Conservation (phyloP, 1,140 invertebrate species). For the Scylla paramamosain region DNA sequence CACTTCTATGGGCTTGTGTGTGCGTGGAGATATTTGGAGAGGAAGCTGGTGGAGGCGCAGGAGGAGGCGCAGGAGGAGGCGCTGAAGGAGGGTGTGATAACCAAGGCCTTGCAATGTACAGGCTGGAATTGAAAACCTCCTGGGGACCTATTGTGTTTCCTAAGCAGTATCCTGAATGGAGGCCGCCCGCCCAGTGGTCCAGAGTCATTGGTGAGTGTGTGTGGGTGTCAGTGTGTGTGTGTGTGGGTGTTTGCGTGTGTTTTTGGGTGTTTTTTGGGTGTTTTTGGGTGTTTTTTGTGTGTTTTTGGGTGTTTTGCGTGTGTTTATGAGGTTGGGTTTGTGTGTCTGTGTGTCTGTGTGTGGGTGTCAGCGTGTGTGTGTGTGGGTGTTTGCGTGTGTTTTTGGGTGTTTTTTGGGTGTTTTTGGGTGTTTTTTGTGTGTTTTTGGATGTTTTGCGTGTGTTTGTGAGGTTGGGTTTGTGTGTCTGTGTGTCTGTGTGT, state of each 20-base stretch:
- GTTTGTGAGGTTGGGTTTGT: background rate
- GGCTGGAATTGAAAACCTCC: constrained; percentile 91
- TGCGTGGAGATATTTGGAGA: background rate
- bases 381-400: constrained; percentile 13
- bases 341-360: background rate
- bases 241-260: background rate
- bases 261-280: background rate
- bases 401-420: background rate
- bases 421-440: background rate
- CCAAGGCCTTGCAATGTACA: constrained; percentile 89
- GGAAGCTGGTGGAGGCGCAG: background rate
- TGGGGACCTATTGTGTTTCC: constrained; percentile 93
- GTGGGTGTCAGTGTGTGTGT: background rate
- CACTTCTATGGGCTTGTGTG: too few species aligned
- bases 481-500: background rate
- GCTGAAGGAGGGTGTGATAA: constrained; percentile 78
- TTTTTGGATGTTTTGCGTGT: background rate
- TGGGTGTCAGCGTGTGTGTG: background rate
- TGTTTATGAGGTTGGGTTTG: background rate
- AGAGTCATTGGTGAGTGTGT: constrained; percentile 89
- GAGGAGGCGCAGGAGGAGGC: background rate
- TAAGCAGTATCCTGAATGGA: constrained; percentile 94
- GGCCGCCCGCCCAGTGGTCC: constrained; percentile 94
- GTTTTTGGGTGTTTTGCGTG: background rate
- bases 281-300: background rate